Percentiles rank a stretch among this genome's conserved stretches.
These are phyloP conservation scores for Pseudomyrmex pallidus DNA, from an alignment of 1,140 invertebrate genomes.

Conservation along the genomic window DNA sequence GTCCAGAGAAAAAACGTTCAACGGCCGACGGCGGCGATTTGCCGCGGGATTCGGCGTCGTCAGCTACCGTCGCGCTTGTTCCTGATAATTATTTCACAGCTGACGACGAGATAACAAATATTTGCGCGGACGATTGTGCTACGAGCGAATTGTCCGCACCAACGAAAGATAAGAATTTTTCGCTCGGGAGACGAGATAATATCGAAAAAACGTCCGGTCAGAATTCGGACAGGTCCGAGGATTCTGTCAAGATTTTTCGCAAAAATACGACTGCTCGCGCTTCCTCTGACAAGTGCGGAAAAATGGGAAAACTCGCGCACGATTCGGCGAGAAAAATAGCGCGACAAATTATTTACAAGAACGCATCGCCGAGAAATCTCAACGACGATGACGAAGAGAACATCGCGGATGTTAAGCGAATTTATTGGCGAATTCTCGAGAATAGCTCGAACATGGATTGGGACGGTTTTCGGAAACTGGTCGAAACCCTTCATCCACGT, in stretches of 20 bases:
- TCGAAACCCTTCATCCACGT: slow-evolving; percentile 63
- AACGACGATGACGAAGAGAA: not conserved
- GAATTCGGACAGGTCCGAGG: not conserved
- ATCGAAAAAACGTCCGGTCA: not conserved
- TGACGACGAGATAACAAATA: not conserved
- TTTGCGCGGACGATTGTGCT: not conserved
- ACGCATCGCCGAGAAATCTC: not conserved
- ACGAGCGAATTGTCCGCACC: not conserved
- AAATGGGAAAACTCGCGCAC: not conserved
- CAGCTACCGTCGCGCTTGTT: not conserved
- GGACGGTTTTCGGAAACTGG: slow-evolving; percentile 66
- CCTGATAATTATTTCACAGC: not conserved
- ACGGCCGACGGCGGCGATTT: not conserved
- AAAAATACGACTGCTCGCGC: not conserved
- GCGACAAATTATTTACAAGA: slow-evolving; percentile 38
- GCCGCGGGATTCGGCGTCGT: not conserved
- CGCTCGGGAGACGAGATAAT: not conserved
- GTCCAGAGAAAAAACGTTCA: not conserved
- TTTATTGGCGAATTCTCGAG: slow-evolving; percentile 64
- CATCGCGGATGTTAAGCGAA: not conserved
- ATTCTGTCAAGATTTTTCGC: not conserved
- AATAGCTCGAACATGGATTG: slow-evolving; percentile 69
- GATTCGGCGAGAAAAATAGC: not conserved
- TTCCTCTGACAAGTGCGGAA: not conserved
- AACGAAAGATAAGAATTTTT: not conserved